Evolutionary conservation across 2,888 invertebrate species (phyloP).

Genomic region (Drosophila borealis): DNA sequence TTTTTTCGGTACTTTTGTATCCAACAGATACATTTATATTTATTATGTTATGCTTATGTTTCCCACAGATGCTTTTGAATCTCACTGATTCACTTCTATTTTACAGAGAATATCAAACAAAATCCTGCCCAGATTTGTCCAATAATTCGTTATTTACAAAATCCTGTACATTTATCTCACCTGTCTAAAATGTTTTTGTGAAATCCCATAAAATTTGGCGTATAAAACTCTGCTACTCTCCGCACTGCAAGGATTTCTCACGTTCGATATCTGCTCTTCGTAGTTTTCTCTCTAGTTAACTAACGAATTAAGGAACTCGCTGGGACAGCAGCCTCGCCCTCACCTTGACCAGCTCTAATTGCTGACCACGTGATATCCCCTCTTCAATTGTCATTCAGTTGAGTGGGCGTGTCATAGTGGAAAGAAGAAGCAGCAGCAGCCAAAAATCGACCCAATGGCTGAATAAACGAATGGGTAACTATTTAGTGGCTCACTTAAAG

Average conservation of each 20-base stretch:
- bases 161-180: no score
- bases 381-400: conserved; percentile 43
- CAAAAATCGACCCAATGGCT: conserved; percentile 19
- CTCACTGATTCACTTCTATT: not conserved
- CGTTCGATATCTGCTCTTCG: no score
- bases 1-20: not conserved
- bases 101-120: not conserved
- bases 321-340: not conserved
- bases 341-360: conserved; percentile 33
- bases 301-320: conserved; percentile 2
- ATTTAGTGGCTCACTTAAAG: conserved; percentile 36
- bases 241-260: no score
- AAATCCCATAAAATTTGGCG: no score
- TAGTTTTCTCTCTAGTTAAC: not conserved
- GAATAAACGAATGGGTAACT: conserved; percentile 5
- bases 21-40: not conserved
- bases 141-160: no score
- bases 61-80: not conserved
- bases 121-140: no score
- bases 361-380: conserved; percentile 24
- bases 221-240: no score
- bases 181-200: no score
- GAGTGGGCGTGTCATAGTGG: conserved; percentile 35
- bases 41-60: no score
- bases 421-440: not conserved